Evolutionary conservation across 2,797 vertebrate genomes (phyloP).

Genomic region (Chanos chanos): DNA sequence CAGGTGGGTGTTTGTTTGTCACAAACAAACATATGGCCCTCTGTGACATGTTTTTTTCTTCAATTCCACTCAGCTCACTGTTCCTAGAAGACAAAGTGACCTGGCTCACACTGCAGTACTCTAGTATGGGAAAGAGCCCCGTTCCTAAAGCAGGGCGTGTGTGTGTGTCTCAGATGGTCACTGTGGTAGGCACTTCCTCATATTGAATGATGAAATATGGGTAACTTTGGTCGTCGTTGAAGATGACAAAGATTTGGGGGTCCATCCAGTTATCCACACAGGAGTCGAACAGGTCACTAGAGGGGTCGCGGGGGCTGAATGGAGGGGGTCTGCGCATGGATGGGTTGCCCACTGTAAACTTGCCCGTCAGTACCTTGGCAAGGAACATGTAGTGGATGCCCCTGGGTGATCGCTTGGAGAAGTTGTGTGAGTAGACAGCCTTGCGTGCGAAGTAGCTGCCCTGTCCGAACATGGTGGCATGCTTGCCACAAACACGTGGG

Average conservation of each 20-base stretch:
- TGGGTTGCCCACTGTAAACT: constrained; percentile 92
- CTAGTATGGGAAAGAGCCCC: too few relatives aligned
- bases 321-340: constrained; percentile 94
- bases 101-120: too few relatives aligned
- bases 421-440: constrained; percentile 96
- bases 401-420: constrained; percentile 89
- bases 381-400: constrained; percentile 98
- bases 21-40: constrained; percentile 2
- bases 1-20: constrained; percentile 21
- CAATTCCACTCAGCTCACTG: too few relatives aligned
- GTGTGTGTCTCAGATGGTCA: constrained; percentile 82
- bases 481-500: constrained; percentile 94
- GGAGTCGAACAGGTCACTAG: constrained; percentile 97
- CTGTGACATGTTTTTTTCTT: too few relatives aligned
- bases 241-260: constrained; percentile 98
- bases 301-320: constrained; percentile 84
- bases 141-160: too few relatives aligned
- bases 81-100: too few relatives aligned
- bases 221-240: constrained; percentile 98
- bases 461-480: constrained; percentile 98
- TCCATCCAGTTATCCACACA: constrained; percentile 98
- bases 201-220: constrained; percentile 98
- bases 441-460: constrained; percentile 98
- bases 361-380: constrained; percentile 94
- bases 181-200: constrained; percentile 91